Conservation (phyloP, 2,888 invertebrate genomes). For the Dendrolimus houi region DNA sequence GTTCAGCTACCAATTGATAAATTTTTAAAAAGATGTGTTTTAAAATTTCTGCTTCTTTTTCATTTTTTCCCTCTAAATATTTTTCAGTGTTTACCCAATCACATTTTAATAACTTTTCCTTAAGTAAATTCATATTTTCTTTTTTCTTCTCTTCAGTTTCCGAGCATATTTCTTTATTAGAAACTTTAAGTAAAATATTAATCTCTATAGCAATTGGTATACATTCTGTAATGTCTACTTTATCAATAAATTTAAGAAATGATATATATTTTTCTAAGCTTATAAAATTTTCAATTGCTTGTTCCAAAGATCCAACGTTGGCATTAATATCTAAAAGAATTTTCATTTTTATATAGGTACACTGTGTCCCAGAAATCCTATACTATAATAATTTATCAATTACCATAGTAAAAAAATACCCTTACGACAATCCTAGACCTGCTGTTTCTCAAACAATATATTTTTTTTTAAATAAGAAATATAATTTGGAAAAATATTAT, state of each 20-base stretch:
- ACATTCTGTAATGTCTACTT: constrained; percentile 23
- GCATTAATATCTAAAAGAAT: constrained; percentile 47
- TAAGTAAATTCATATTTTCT: constrained; percentile 19
- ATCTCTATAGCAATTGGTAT: constrained; percentile 27
- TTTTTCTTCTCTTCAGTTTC: constrained; percentile 19
- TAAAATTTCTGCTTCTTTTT: constrained; percentile 25
- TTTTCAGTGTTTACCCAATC: constrained; percentile 36
- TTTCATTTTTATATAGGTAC: not conserved
- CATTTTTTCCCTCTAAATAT: constrained; percentile 22
- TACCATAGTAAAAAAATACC: no score
- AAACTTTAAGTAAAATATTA: constrained; percentile 17
- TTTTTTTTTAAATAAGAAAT: not conserved
- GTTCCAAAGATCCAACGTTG: constrained; percentile 38
- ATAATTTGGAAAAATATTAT: not conserved
- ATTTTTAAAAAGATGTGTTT: constrained; percentile 26
- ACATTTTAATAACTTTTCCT: constrained; percentile 25
- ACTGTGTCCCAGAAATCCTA: not conserved
- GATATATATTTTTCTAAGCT: constrained; percentile 24
- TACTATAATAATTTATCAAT: no score
- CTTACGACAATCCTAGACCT: no score
- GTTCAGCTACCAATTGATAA: constrained; percentile 32
- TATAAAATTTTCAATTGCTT: constrained; percentile 31
- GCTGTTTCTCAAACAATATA: not conserved
- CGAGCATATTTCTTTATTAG: constrained; percentile 10
- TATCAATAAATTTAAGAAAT: constrained; percentile 14